These are phyloP conservation scores for Stegostoma tigrinum DNA, from an alignment of 2,113 vertebrate species.

Conservation along the genomic window DNA sequence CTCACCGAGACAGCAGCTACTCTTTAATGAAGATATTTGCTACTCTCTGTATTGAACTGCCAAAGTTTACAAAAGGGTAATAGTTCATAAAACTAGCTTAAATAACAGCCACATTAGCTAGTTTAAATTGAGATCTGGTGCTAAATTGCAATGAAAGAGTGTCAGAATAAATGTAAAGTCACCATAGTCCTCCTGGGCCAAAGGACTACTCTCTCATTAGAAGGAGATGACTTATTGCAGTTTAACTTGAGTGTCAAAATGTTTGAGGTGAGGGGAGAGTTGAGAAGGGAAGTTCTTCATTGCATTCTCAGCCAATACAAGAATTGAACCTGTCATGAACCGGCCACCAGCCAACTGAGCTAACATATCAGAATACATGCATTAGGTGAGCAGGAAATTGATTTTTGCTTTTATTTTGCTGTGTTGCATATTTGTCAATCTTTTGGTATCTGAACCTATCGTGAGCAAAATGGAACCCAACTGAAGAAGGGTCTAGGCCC, in stretches of 20 bases:
- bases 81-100: not conserved
- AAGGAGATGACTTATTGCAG: no score
- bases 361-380: not conserved
- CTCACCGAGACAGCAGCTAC: slow-evolving; percentile 47
- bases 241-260: no score
- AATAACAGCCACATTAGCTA: not conserved
- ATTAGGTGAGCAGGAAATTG: not conserved
- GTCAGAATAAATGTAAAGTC: no score
- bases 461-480: not conserved
- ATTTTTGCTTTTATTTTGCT: not conserved
- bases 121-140: not conserved
- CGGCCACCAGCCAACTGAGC: no score
- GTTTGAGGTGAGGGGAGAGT: no score
- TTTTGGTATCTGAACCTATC: not conserved
- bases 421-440: not conserved
- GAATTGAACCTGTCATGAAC: no score
- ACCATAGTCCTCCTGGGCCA: no score
- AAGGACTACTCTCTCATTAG: no score
- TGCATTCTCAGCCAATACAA: no score
- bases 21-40: slow-evolving; percentile 43
- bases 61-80: not conserved
- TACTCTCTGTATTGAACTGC: not conserved
- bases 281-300: no score
- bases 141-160: not conserved
- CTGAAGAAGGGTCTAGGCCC: no score